Base-by-base conservation (phyloP, 2,888 invertebrate genomes). In the Dynastes grantii region DNA sequence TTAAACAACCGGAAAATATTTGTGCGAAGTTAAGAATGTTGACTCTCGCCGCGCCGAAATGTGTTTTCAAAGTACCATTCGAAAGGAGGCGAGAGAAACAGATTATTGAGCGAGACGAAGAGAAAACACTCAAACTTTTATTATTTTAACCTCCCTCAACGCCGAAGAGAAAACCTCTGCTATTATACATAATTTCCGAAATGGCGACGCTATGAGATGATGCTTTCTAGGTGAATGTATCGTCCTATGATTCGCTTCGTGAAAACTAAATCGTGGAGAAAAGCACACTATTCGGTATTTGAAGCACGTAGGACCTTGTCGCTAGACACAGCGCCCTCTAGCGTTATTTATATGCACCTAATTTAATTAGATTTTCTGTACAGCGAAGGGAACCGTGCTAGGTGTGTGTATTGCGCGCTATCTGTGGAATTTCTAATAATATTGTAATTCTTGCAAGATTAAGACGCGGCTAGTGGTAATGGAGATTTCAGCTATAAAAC, bases 341-440 rank as follows among this genome's bases (percentile, higher is more conserved):
- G 58, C 55, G 71, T 71, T 71, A 71, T 71, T 71, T 71, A 71
- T 71, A 71, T 71, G 55, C 71, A 73, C 73, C 37, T 73, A 61
- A 73, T 61, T 73, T 58, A 73, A 73, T 73, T 73, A 73, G 61
- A 73, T 61, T 73, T 61, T 73, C 71, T 13, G 29, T 29, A 40
- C 2, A 65, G n/a, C 65, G 32, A 40, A 6, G 55, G 22, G 55
- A 55, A 55, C n/a, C 8, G 65, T 11, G 40, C 5, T 65, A 11
- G n/a, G n/a, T 37, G 40, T 65, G 40, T 16, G 11, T 45, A 45
- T 65, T n/a, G 9, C 40, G n/a, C 65, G 65, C 65, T 45, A 11
- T 8, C 45, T 45, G 55, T 55, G 16, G 40, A 16, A 40, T 65
- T 40, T 16, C 37, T 65, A 40, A 65, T 40, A 40, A 40, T 40